Conservation (phyloP, 2,113 vertebrate species). For the Phoxinus phoxinus region DNA sequence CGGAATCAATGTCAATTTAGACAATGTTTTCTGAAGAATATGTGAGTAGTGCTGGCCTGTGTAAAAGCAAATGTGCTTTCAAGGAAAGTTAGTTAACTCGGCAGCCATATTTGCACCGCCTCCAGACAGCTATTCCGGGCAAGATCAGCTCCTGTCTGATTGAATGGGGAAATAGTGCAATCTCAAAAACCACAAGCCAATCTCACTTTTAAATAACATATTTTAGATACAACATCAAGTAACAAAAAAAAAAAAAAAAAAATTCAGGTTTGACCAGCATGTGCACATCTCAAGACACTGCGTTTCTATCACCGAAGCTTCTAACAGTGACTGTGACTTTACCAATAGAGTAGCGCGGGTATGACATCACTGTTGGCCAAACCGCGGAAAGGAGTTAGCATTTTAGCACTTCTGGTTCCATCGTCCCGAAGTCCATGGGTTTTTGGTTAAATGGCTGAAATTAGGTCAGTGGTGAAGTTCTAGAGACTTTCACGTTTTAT, state of each 20-base stretch:
- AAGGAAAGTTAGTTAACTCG: background rate
- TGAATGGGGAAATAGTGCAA: background rate
- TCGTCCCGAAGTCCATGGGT: no score
- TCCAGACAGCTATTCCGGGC: background rate
- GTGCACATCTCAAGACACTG: no score
- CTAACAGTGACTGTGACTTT: background rate
- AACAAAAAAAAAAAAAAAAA: no score
- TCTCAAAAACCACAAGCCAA: background rate
- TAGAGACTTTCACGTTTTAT: no score
- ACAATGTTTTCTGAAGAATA: background rate
- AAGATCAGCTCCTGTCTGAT: background rate
- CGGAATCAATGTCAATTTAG: background rate
- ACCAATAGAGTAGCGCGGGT: no score
- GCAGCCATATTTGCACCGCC: background rate
- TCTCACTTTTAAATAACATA: background rate
- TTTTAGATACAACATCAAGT: no score
- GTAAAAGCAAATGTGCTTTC: background rate
- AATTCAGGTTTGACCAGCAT: no score
- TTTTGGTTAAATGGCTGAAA: no score
- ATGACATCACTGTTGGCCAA: no score
- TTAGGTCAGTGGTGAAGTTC: no score
- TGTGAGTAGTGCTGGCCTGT: background rate
- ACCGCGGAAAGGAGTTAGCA: no score
- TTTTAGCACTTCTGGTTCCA: no score
- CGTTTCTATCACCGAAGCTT: background rate